Conservation (phyloP, 2,797 vertebrate genomes). For the Sebastiscus albofasciatus region DNA sequence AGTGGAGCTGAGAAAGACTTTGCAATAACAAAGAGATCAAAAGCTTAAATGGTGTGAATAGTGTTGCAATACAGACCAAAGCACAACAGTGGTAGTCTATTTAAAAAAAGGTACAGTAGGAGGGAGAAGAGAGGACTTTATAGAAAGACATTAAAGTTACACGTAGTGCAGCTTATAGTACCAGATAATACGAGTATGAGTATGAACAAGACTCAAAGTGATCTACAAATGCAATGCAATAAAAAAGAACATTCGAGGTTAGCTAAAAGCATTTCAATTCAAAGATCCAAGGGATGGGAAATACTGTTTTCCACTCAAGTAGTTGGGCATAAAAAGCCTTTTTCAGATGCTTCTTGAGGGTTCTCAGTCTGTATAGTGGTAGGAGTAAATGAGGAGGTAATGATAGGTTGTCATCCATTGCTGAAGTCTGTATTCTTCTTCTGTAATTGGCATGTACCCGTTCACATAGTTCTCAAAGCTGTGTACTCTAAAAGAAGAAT, state of each 20-base stretch:
- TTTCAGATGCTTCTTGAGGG: background rate
- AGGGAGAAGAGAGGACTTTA: background rate
- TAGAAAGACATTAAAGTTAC: background rate
- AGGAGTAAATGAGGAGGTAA: constrained; percentile 29
- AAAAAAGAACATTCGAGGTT: background rate
- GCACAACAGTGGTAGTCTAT: background rate
- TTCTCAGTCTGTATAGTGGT: constrained; percentile 5
- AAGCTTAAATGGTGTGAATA: background rate
- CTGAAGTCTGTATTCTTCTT: background rate
- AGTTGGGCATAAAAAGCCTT: background rate
- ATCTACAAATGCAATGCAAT: background rate
- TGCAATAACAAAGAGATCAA: background rate
- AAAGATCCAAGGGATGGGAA: background rate
- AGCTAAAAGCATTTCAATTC: background rate
- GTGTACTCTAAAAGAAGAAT: background rate
- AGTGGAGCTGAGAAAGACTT: background rate
- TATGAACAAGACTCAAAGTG: background rate
- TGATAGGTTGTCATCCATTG: constrained; percentile 26
- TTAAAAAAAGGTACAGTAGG: background rate
- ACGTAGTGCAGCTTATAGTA: background rate
- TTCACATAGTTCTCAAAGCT: background rate
- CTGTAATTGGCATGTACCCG: background rate
- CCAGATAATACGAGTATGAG: background rate
- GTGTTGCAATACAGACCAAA: background rate
- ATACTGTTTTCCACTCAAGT: background rate